Percentiles rank a stretch among this genome's conserved stretches.
These are phyloP conservation scores for Stigmatopora argus DNA, from an alignment of 2,113 vertebrate genomes.

Conservation along the genomic window DNA sequence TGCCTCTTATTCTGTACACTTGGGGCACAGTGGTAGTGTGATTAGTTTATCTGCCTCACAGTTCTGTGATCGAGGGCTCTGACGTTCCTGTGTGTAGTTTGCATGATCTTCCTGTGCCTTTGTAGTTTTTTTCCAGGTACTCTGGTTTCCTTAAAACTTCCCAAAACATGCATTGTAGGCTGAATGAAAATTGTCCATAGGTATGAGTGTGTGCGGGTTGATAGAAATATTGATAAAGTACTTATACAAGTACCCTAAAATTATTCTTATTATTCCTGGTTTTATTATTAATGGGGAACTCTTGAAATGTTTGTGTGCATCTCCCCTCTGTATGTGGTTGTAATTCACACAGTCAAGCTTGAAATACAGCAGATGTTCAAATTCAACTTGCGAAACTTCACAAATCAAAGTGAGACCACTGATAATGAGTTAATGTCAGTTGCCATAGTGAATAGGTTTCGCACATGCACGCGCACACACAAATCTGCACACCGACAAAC, in stretches of 20 bases:
- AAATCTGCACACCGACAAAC: conserved; percentile 21
- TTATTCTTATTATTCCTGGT: background rate
- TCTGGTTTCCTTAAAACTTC: too few species aligned
- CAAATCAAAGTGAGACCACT: conserved; percentile 69
- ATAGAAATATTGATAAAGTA: too few species aligned
- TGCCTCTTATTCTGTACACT: background rate
- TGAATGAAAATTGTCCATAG: too few species aligned
- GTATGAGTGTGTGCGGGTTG: too few species aligned
- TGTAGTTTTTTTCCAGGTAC: too few species aligned
- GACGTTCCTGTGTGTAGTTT: too few species aligned
- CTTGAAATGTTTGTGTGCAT: background rate
- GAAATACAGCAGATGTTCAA: conserved; percentile 68
- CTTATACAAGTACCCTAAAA: too few species aligned
- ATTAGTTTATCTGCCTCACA: too few species aligned
- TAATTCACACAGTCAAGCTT: conserved; percentile 47
- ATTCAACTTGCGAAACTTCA: conserved; percentile 65
- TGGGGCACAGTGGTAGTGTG: too few species aligned
- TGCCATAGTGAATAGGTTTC: conserved; percentile 41
- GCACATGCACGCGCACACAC: conserved; percentile 17
- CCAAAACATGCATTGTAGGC: too few species aligned
- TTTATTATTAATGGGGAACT: background rate
- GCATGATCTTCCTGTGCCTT: too few species aligned
- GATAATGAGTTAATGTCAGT: conserved; percentile 65
- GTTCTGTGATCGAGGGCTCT: too few species aligned
- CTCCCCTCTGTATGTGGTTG: conserved; percentile 38